A percentile compares a stretch with the other conserved stretches of the same genome.
Evolutionary conservation across 2,888 invertebrate species (phyloP).

Genomic region (Pristionchus mayeri): DNA sequence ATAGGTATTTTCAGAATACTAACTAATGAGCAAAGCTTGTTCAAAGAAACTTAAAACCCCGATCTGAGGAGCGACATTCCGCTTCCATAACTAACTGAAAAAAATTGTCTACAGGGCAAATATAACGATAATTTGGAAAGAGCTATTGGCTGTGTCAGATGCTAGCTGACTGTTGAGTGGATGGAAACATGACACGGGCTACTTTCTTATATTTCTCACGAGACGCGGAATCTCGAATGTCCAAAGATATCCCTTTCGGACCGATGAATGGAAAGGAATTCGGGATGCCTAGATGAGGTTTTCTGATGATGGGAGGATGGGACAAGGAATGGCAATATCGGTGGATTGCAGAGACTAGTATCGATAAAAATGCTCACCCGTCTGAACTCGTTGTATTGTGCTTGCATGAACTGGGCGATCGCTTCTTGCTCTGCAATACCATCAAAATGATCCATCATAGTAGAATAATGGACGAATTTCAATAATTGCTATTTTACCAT

Average conservation of each 20-base stretch:
- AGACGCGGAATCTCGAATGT: constrained; percentile 8
- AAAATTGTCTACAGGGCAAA: background rate
- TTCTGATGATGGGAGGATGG: background rate
- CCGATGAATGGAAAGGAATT: background rate
- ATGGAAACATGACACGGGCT: constrained; percentile 26
- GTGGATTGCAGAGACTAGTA: too few species aligned
- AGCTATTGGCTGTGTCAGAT: background rate
- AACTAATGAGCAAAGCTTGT: too few species aligned
- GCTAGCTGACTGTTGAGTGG: background rate
- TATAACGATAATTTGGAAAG: background rate
- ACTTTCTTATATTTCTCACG: constrained; percentile 34
- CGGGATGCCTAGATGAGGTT: background rate
- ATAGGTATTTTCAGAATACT: too few species aligned
- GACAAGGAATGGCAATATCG: too few species aligned
- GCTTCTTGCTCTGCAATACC: background rate
- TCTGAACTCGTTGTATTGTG: constrained; percentile 9
- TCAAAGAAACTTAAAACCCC: too few species aligned
- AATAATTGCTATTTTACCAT: too few species aligned
- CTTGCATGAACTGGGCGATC: constrained; percentile 4
- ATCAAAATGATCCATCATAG: too few species aligned
- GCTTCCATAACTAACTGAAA: too few species aligned
- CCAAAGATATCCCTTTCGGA: constrained; percentile 29
- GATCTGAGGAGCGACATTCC: too few species aligned
- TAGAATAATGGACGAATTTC: too few species aligned
- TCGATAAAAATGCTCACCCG: background rate